Percentiles rank a stretch among this genome's conserved stretches.
phyloP scores from a whole-genome alignment of 2,888 invertebrate genomes.

The Luperina testacea region DNA sequence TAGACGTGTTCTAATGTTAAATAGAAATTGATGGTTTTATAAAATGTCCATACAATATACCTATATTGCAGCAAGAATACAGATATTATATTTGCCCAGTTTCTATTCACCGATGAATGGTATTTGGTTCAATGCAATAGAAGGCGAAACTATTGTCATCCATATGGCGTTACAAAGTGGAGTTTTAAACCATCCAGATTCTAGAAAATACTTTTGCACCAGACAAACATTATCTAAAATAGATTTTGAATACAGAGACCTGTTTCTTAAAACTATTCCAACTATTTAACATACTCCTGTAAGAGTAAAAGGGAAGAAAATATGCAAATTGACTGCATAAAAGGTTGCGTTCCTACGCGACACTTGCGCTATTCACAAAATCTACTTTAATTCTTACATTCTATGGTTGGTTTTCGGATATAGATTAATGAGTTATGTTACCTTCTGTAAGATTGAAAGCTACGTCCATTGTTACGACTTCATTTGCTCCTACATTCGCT shows the following conservation, averaged over 20 bases:
- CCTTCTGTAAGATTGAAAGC: conserved; percentile 55
- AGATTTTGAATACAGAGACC: conserved; percentile 50
- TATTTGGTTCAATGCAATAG: not conserved
- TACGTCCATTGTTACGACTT: conserved; percentile 87
- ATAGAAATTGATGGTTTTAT: no score
- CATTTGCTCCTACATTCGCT: conserved; percentile 82
- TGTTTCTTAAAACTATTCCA: conserved; percentile 59
- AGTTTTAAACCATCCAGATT: conserved; percentile 7
- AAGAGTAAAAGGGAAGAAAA: conserved; percentile 79
- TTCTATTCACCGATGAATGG: not conserved
- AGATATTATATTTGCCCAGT: not conserved
- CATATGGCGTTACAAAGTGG: not conserved
- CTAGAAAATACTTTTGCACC: conserved; percentile 22
- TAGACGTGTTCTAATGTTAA: no score
- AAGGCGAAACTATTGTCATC: not conserved
- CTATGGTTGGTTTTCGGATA: conserved; percentile 46
- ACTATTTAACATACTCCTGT: conserved; percentile 72
- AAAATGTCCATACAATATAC: not conserved
- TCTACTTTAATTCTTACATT: not conserved
- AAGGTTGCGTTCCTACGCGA: conserved; percentile 58
- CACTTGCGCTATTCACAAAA: conserved; percentile 9
- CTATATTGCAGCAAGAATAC: not conserved
- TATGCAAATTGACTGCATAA: conserved; percentile 80
- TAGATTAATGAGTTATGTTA: conserved; percentile 57
- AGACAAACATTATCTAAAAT: conserved; percentile 51